A percentile compares a stretch with the other conserved stretches of the same genome.
phyloP scores from a whole-genome alignment of 2,888 invertebrate genomes.

The Caenorhabditis drosophilae region DNA sequence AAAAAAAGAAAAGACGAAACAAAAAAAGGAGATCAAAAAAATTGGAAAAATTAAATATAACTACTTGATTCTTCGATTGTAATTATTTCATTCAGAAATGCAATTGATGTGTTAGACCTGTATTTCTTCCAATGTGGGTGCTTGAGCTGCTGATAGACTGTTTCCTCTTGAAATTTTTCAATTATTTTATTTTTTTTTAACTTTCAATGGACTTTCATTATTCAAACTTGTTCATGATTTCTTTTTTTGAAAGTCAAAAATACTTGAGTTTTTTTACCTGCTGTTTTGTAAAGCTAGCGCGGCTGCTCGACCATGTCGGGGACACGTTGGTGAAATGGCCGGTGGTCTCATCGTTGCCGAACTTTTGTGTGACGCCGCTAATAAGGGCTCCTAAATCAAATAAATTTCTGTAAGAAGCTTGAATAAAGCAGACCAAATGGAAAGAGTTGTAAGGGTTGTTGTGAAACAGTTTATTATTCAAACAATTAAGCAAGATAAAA shows the following conservation, averaged over 20 bases:
- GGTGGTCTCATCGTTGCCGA: constrained; percentile 50
- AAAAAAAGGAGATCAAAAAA: constrained; percentile 8
- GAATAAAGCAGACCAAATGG: too few species aligned
- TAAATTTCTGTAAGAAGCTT: constrained; percentile 14
- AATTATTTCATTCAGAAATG: too few species aligned
- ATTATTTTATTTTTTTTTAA: too few species aligned
- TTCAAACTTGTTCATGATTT: too few species aligned
- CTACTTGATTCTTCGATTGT: too few species aligned
- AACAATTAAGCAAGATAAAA: neutral
- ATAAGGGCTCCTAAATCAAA: constrained; percentile 63
- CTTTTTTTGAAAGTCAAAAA: constrained; percentile 12
- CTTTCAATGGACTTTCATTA: too few species aligned
- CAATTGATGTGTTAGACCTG: constrained; percentile 42
- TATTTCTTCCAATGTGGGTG: constrained; percentile 54
- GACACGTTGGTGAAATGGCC: constrained; percentile 68
- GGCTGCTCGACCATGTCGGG: constrained; percentile 64
- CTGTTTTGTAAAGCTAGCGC: constrained; percentile 48
- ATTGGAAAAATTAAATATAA: too few species aligned
- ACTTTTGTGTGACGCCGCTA: constrained; percentile 56
- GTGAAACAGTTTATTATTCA: too few species aligned
- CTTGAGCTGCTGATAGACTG: constrained; percentile 44
- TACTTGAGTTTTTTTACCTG: constrained; percentile 18
- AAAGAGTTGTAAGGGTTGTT: too few species aligned
- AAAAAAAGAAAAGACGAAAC: neutral
- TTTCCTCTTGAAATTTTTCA: constrained; percentile 46